Conservation (phyloP, 35 echinoderm and acorn worm species). For the Heliocidaris erythrogramma region DNA sequence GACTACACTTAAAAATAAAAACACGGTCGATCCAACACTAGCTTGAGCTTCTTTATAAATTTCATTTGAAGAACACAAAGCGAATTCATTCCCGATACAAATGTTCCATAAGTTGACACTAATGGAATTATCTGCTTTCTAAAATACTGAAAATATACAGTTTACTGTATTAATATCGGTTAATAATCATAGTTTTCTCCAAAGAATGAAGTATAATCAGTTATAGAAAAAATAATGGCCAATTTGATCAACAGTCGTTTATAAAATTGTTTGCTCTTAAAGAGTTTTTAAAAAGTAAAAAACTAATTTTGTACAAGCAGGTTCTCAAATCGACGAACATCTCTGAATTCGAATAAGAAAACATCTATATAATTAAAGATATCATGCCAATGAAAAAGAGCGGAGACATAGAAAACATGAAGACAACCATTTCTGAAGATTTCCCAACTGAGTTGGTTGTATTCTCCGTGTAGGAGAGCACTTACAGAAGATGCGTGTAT, state of each 20-base stretch:
- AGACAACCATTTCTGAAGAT: constrained; percentile 18
- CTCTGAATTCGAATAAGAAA: background rate
- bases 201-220: too few relatives aligned
- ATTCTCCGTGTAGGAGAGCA: background rate
- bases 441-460: background rate
- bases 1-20: background rate
- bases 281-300: background rate
- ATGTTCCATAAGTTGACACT: background rate
- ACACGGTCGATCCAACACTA: background rate
- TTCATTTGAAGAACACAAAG: background rate
- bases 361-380: background rate
- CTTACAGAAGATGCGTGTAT: background rate
- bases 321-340: background rate
- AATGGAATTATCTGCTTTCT: background rate
- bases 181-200: background rate
- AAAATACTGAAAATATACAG: background rate
- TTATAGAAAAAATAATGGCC: background rate
- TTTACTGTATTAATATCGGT: background rate
- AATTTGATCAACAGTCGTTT: background rate
- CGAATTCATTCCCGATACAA: background rate
- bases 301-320: background rate
- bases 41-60: background rate
- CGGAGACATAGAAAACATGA: background rate
- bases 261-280: background rate
- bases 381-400: background rate